A percentile compares a stretch with the other conserved stretches of the same genome.
Conservation (phyloP, 2,113 vertebrate species). For the Brachypodius melanocephalos region DNA sequence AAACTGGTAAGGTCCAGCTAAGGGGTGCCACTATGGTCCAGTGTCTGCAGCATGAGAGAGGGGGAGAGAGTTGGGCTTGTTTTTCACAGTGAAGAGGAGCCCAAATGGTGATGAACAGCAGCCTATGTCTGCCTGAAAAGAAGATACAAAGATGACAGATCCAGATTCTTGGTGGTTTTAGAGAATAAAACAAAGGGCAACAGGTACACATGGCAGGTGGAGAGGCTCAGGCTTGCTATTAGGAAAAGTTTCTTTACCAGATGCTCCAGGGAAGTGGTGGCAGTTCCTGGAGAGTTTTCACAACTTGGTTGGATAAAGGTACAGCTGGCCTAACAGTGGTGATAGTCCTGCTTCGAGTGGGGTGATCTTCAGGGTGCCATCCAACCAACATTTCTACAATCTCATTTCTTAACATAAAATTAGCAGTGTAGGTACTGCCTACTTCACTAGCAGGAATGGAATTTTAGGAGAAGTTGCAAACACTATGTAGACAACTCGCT, state of each 20-base stretch:
- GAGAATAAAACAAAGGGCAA: accelerated
- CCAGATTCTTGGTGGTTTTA: background rate
- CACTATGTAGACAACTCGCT: accelerated
- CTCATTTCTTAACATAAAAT: background rate
- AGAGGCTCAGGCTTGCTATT: background rate
- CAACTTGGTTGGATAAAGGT: background rate
- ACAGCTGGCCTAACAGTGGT: background rate
- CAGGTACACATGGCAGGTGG: accelerated
- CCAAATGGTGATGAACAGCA: background rate
- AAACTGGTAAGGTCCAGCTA: background rate
- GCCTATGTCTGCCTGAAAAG: background rate
- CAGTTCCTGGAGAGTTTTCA: background rate
- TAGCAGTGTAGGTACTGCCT: background rate
- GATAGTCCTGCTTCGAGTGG: accelerated
- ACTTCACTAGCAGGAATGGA: accelerated
- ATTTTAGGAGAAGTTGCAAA: background rate
- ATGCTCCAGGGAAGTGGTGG: background rate
- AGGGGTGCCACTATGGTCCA: background rate
- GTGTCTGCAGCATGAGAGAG: accelerated
- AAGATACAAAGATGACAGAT: background rate
- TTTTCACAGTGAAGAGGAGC: background rate
- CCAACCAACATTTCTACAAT: background rate
- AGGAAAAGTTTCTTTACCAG: background rate
- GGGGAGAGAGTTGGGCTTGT: background rate
- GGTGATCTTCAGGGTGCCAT: background rate